A percentile compares a stretch with the other conserved stretches of the same genome.
Conservation (phyloP, 2,888 invertebrate species). For the Unio delphinus region DNA sequence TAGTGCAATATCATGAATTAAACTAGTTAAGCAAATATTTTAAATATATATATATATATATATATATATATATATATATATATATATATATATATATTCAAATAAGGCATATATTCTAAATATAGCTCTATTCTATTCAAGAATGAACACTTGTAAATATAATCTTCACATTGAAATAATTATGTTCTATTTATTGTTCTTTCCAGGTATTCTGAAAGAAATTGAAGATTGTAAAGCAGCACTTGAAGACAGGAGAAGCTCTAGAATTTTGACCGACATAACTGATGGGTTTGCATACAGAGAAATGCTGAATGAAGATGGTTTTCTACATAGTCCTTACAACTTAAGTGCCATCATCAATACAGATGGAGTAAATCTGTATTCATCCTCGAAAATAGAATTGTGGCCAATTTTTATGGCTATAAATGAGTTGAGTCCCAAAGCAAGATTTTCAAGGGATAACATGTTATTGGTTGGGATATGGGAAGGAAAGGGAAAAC, state of each 20-base stretch:
- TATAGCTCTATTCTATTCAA: background rate
- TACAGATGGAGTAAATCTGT: too few relatives aligned
- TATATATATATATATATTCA: too few relatives aligned
- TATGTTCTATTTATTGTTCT: background rate
- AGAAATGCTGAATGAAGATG: constrained; percentile 8
- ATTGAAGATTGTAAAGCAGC: constrained; percentile 5
- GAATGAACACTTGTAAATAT: background rate
- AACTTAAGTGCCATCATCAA: constrained; percentile 21
- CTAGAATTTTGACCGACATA: constrained; percentile 15
- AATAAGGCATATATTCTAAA: too few relatives aligned
- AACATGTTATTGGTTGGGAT: constrained; percentile 19
- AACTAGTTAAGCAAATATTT: too few relatives aligned
- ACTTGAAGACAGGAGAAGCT: constrained; percentile 1
- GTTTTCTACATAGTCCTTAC: constrained; percentile 7
- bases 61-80: too few relatives aligned
- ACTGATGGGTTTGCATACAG: constrained; percentile 18
- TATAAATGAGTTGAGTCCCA: too few relatives aligned
- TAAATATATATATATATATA: too few relatives aligned
- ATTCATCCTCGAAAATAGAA: too few relatives aligned
- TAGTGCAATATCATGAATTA: too few relatives aligned
- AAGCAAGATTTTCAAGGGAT: constrained; percentile 20
- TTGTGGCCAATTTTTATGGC: too few relatives aligned
- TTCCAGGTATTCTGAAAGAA: constrained; percentile 11
- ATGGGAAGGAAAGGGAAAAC: constrained; percentile 28
- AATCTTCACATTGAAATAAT: constrained; percentile 3